phyloP scores from a whole-genome alignment of 2,888 invertebrate species.

The Rugalucina vietnamica region DNA sequence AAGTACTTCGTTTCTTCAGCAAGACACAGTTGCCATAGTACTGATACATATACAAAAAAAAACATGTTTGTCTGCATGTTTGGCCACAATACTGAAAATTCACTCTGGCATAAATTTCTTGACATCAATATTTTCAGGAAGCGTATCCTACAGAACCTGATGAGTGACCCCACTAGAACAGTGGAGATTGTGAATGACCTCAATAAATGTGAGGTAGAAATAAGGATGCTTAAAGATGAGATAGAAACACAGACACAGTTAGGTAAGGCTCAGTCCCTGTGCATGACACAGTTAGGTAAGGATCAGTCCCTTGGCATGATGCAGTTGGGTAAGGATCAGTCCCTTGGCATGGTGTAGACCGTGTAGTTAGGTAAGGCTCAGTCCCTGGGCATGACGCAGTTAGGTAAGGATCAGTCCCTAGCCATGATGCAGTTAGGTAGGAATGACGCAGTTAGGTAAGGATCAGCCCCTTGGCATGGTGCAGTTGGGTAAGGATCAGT shows the following conservation, averaged over 20 bases:
- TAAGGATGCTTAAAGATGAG: constrained; percentile 45
- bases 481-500: too few relatives aligned
- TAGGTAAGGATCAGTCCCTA: too few relatives aligned
- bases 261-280: background rate
- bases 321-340: too few relatives aligned
- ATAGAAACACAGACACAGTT: constrained; percentile 3
- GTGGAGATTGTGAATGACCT: constrained; percentile 56
- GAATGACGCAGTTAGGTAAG: too few relatives aligned
- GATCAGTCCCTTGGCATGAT: too few relatives aligned
- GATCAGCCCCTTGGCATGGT: too few relatives aligned
- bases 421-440: too few relatives aligned
- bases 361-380: too few relatives aligned
- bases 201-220: constrained; percentile 51
- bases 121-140: constrained; percentile 33
- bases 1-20: background rate
- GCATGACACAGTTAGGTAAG: background rate
- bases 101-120: too few relatives aligned
- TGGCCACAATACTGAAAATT: too few relatives aligned
- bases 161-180: constrained; percentile 29
- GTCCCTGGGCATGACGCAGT: too few relatives aligned
- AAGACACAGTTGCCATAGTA: background rate
- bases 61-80: background rate
- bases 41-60: background rate
- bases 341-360: too few relatives aligned
- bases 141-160: constrained; percentile 50